phyloP scores from a whole-genome alignment of 2,888 invertebrate genomes.

The Euzophera pinguis region DNA sequence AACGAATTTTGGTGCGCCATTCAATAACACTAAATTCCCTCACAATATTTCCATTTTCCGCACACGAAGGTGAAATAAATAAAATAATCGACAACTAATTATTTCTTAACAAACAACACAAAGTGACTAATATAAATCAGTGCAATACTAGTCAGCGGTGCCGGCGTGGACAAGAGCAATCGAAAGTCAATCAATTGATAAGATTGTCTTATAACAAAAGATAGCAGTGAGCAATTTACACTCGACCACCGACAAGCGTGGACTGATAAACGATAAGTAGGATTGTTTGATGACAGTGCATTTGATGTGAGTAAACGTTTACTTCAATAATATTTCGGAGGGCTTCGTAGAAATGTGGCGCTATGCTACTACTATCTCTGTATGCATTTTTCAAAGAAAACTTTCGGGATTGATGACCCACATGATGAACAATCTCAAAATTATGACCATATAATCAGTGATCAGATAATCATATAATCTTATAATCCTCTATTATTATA shows the following conservation, averaged over 20 bases:
- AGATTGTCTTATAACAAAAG: constrained; percentile 3
- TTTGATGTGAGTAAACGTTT: background rate
- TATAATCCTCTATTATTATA: too few species aligned
- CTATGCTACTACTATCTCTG: background rate
- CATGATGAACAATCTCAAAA: too few species aligned
- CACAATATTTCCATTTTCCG: too few species aligned
- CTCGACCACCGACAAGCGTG: background rate
- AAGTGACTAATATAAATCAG: too few species aligned
- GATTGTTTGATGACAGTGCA: background rate
- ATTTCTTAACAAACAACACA: background rate
- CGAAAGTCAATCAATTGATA: constrained; percentile 7
- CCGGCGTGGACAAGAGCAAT: background rate
- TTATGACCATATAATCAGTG: too few species aligned
- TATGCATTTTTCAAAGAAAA: background rate
- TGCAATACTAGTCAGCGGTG: too few species aligned
- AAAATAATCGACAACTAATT: background rate
- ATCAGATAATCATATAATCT: too few species aligned
- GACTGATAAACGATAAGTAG: background rate
- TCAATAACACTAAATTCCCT: too few species aligned
- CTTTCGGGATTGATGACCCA: background rate
- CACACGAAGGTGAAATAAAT: too few species aligned
- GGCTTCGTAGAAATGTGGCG: background rate
- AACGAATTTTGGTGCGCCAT: too few species aligned
- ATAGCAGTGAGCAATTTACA: background rate
- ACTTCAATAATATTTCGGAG: background rate